Conservation (phyloP, 2,888 invertebrate genomes). For the Agonopterix arenella region DNA sequence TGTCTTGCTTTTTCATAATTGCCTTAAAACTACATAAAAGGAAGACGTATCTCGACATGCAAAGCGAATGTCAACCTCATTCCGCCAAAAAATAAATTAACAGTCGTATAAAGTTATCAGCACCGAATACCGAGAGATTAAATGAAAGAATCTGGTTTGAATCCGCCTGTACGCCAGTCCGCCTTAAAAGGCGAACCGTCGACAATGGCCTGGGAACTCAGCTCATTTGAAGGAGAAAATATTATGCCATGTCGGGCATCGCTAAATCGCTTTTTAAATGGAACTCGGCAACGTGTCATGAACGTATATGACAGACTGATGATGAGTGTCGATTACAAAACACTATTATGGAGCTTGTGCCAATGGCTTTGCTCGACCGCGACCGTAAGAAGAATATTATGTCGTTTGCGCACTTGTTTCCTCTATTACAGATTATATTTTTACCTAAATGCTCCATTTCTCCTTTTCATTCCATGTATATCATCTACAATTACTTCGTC, state of each 20-base stretch:
- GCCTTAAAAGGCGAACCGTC: slow-evolving; percentile 64
- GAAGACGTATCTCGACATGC: slow-evolving; percentile 6
- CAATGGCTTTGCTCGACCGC: too few relatives aligned
- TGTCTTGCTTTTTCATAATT: not conserved
- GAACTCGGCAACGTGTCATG: slow-evolving; percentile 34
- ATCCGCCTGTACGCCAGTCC: slow-evolving; percentile 54
- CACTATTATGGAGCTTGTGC: too few relatives aligned
- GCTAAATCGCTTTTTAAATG: slow-evolving; percentile 65
- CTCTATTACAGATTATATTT: too few relatives aligned
- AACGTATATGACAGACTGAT: slow-evolving; percentile 33
- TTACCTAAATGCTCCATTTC: too few relatives aligned
- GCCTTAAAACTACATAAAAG: slow-evolving; percentile 6
- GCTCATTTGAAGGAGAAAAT: slow-evolving; percentile 73
- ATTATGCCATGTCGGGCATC: slow-evolving; percentile 48
- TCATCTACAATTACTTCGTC: too few relatives aligned
- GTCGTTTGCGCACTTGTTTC: too few relatives aligned
- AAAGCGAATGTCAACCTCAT: not conserved
- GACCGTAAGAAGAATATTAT: not conserved
- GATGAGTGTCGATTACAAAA: not conserved
- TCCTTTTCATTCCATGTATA: too few relatives aligned
- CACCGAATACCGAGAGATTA: slow-evolving; percentile 22
- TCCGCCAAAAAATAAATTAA: slow-evolving; percentile 11
- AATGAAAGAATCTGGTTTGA: slow-evolving; percentile 44
- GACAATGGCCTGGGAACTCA: slow-evolving; percentile 73
- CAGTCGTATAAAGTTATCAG: slow-evolving; percentile 15